Conservation (phyloP, 2,113 vertebrate species). For the Entomyzon cyanotis region DNA sequence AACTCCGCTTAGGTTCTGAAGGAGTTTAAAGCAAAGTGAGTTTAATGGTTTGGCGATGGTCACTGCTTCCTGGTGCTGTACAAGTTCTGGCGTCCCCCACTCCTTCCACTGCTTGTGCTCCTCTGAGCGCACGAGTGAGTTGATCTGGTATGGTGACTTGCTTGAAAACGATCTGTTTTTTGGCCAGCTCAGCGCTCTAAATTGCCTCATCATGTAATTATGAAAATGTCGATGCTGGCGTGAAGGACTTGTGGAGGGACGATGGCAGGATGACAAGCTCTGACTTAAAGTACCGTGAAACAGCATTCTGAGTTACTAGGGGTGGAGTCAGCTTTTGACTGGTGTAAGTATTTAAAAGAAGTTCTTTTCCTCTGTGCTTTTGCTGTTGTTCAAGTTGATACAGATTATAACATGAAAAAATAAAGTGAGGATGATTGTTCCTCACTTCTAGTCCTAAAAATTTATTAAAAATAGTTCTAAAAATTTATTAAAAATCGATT, state of each 20-base stretch:
- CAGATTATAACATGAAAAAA: not conserved
- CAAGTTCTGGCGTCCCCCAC: rapidly evolving
- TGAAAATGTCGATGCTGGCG: not conserved
- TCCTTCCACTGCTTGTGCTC: not conserved
- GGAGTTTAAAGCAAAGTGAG: not conserved
- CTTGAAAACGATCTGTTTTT: not conserved
- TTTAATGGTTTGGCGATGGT: not conserved
- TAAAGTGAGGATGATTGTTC: not conserved
- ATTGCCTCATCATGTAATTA: not conserved
- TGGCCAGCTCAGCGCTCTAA: not conserved
- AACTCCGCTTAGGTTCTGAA: not conserved
- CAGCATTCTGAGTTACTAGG: not conserved
- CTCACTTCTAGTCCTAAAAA: not conserved
- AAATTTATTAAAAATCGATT: too few relatives aligned
- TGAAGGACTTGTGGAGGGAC: not conserved
- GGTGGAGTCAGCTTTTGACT: not conserved
- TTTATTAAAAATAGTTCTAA: too few relatives aligned
- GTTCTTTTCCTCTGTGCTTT: not conserved
- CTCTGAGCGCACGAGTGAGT: not conserved
- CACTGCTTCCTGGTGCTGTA: not conserved
- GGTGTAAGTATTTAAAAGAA: not conserved
- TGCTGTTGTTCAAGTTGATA: not conserved
- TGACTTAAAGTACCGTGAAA: not conserved
- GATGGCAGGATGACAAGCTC: not conserved
- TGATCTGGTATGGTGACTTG: not conserved